These are phyloP conservation scores for Adineta ricciae DNA, from an alignment of 2,888 invertebrate genomes.

Conservation along the genomic window DNA sequence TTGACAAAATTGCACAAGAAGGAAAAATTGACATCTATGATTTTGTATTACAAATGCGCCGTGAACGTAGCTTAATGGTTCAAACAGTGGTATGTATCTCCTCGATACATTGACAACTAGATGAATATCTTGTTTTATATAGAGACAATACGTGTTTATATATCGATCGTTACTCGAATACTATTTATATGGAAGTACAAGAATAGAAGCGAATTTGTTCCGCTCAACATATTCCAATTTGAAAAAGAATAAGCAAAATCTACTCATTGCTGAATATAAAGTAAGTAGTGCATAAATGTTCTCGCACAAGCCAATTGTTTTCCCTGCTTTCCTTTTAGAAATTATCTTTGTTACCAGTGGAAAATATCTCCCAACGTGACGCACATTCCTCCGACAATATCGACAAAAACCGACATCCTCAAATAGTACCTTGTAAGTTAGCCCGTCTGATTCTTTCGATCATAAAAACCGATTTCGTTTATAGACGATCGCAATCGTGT, in stretches of 20 bases:
- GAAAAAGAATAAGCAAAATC: background rate
- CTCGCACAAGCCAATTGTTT: too few relatives aligned
- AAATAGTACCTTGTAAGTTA: background rate
- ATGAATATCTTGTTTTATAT: background rate
- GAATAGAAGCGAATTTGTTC: conserved; percentile 6
- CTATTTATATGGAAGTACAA: conserved; percentile 2
- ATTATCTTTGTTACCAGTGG: conserved; percentile 14
- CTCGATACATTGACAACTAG: background rate
- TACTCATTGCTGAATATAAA: background rate
- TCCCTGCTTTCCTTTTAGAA: background rate
- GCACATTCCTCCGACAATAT: background rate
- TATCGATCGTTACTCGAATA: conserved; percentile 6
- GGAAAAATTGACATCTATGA: conserved; percentile 1
- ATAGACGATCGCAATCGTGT: conserved; percentile 22
- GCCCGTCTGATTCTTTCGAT: too few relatives aligned
- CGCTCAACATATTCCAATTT: background rate
- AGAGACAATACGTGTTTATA: conserved; percentile 19
- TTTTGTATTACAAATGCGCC: background rate
- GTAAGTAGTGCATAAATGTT: background rate
- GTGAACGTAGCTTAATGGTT: conserved; percentile 19
- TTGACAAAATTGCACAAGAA: background rate
- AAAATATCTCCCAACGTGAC: conserved; percentile 3
- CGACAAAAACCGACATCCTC: conserved; percentile 1
- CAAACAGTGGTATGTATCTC: conserved; percentile 10
- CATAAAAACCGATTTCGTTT: background rate